Evolutionary conservation across 23 tunicate species (phyloP).

Genomic region (Styela clava): DNA sequence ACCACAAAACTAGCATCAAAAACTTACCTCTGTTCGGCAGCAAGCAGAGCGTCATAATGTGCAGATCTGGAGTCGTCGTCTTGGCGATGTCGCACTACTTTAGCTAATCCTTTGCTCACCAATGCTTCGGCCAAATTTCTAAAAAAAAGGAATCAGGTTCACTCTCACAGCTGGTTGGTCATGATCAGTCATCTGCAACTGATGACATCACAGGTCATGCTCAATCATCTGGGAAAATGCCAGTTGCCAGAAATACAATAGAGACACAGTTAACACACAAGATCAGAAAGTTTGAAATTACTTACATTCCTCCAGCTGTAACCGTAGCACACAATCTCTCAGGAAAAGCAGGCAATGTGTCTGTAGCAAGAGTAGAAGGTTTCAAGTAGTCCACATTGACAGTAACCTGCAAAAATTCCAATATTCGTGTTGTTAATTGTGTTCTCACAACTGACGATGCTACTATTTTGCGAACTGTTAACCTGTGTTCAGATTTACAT

Average conservation of each 20-base stretch:
- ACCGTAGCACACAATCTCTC: conserved; percentile 94
- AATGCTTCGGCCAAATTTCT: conserved; percentile 96
- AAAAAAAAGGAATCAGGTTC: neutral
- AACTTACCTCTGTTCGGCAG: conserved; percentile 90
- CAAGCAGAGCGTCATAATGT: conserved; percentile 76
- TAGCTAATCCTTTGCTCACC: conserved; percentile 92
- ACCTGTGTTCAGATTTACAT: too few species aligned
- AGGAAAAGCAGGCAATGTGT: conserved; percentile 54
- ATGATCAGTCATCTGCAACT: too few species aligned
- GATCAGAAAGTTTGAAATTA: neutral
- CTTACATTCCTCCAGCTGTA: conserved; percentile 71
- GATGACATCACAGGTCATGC: too few species aligned
- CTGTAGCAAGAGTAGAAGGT: conserved; percentile 66
- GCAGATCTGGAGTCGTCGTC: conserved; percentile 89
- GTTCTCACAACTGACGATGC: too few species aligned
- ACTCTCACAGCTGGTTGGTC: too few species aligned
- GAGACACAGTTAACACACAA: neutral
- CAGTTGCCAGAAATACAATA: too few species aligned
- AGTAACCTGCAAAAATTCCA: conserved; percentile 57
- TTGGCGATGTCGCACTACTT: conserved; percentile 88
- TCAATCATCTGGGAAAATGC: too few species aligned
- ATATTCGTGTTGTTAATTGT: neutral
- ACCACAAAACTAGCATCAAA: too few species aligned
- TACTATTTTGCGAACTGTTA: too few species aligned
- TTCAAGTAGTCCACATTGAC: conserved; percentile 85